Evolutionary conservation across 2,888 invertebrate genomes (phyloP).

Genomic region (Stegophylla sp.): DNA sequence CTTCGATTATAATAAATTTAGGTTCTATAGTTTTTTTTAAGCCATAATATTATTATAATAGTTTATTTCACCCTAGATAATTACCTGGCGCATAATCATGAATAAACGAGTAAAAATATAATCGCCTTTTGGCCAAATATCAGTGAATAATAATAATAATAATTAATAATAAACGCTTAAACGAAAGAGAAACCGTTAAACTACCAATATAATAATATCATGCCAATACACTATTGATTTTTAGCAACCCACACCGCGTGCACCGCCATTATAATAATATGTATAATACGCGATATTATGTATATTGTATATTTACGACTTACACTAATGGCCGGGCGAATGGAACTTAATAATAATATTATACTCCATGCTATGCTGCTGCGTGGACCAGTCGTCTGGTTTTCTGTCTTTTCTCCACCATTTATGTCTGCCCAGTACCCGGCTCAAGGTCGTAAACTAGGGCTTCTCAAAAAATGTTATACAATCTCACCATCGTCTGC

Average conservation of each 20-base stretch:
- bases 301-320: conserved; percentile 13
- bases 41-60: too few relatives aligned
- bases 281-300: too few relatives aligned
- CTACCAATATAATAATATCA: too few relatives aligned
- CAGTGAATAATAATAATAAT: too few relatives aligned
- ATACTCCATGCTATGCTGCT: conserved; percentile 26
- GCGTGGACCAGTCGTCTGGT: conserved; percentile 52
- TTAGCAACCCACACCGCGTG: not conserved
- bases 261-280: not conserved
- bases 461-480: conserved; percentile 43
- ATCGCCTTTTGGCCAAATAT: too few relatives aligned
- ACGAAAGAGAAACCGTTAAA: too few relatives aligned
- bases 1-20: too few relatives aligned
- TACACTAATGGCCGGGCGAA: conserved; percentile 7
- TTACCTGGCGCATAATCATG: too few relatives aligned
- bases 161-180: too few relatives aligned
- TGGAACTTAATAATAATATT: conserved; percentile 48
- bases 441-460: conserved; percentile 50
- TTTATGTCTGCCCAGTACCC: conserved; percentile 49
- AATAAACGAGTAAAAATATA: too few relatives aligned
- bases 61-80: too few relatives aligned
- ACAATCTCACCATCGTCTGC: not conserved
- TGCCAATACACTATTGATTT: not conserved
- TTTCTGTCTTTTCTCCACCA: conserved; percentile 12
- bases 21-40: too few relatives aligned